These are phyloP conservation scores for Acrobasis suavella DNA, from an alignment of 2,888 invertebrate genomes.

Conservation along the genomic window DNA sequence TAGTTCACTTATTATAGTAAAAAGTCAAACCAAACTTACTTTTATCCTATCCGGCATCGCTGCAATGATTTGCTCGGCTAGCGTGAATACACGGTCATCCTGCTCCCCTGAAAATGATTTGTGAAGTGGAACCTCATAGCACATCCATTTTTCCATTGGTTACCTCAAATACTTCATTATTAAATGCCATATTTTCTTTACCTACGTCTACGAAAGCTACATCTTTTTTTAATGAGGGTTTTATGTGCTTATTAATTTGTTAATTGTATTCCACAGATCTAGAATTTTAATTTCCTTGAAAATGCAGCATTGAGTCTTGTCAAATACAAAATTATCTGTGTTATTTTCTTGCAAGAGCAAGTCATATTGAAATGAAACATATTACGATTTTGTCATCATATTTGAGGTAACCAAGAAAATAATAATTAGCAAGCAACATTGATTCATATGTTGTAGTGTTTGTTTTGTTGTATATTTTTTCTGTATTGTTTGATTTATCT, in stretches of 20 bases:
- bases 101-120: slow-evolving; percentile 89
- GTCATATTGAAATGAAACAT: no score
- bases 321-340: no score
- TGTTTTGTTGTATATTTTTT: neutral
- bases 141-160: slow-evolving; percentile 17
- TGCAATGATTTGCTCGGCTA: slow-evolving; percentile 99
- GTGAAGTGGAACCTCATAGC: slow-evolving; percentile 55
- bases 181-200: neutral
- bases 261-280: no score
- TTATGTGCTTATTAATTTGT: no score
- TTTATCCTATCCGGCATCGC: slow-evolving; percentile 99
- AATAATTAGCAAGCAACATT: slow-evolving; percentile 2
- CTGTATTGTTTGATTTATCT: neutral
- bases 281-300: no score
- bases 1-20: neutral
- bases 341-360: no score
- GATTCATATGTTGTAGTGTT: neutral
- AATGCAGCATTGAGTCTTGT: no score
- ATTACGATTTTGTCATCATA: neutral
- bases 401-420: neutral
- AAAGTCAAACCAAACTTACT: slow-evolving; percentile 71
- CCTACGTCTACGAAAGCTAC: neutral
- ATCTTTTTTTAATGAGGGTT: no score
- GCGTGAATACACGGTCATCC: slow-evolving; percentile 94
- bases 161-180: slow-evolving; percentile 8